Evolutionary conservation across 2,888 invertebrate genomes (phyloP).

Genomic region (Philopedon plagiatum): DNA sequence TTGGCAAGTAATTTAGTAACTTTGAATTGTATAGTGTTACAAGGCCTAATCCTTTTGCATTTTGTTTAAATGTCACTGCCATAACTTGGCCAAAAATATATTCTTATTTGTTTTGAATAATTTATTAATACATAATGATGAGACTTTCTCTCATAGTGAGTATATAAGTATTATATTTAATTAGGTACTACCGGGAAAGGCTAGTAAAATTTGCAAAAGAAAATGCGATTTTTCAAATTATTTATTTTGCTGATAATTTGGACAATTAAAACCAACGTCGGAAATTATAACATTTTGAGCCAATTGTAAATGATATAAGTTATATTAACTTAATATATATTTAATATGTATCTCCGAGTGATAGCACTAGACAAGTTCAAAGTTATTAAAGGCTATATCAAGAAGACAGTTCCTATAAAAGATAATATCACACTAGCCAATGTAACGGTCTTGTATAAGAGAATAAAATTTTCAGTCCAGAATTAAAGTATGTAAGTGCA

Average conservation of each 20-base stretch:
- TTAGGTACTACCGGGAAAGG: not conserved
- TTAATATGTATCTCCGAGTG: not conserved
- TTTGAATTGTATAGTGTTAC: conserved; percentile 18
- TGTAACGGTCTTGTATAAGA: conserved; percentile 14
- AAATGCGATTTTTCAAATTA: too few species aligned
- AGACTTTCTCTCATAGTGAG: not conserved
- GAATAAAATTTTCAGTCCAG: conserved; percentile 23
- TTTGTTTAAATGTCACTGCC: conserved; percentile 14
- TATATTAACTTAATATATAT: conserved; percentile 28
- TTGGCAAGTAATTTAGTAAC: conserved; percentile 16
- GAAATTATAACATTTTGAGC: conserved; percentile 5
- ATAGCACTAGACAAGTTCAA: conserved; percentile 1
- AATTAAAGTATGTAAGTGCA: conserved; percentile 40
- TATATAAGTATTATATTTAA: not conserved
- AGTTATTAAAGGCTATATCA: conserved; percentile 22
- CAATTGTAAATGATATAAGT: conserved; percentile 6
- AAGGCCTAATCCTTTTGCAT: conserved; percentile 21
- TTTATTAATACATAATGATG: not conserved
- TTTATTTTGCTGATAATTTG: not conserved
- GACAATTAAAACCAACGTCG: not conserved
- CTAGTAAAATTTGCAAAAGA: not conserved
- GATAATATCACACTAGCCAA: conserved; percentile 18
- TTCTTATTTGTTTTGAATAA: too few species aligned
- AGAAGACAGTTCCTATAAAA: conserved; percentile 33
- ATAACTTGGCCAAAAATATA: conserved; percentile 9